Base-by-base conservation (phyloP, 2,888 invertebrate species). In the Geotrupes spiniger region DNA sequence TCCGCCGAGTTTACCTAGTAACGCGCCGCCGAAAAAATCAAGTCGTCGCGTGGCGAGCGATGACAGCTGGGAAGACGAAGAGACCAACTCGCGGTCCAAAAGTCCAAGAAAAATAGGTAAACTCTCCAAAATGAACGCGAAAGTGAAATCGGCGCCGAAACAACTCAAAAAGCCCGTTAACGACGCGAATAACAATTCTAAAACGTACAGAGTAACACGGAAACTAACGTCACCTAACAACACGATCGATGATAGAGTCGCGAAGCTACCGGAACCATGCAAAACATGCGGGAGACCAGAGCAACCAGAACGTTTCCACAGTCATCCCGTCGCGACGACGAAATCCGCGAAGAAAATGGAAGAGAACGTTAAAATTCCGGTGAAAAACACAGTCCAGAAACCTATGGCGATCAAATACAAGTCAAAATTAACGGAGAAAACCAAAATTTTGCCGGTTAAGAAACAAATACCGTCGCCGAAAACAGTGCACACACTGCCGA, bases 221-320 rank as follows among this genome's bases (percentile, higher is more conserved):
- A 42, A 28, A 36, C 31, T 26, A 17, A 43, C 25, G 4, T 36
- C 27, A 11, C 39, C 36, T 12, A 26, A 28, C 2, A 31, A 29
- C 10, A 28, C 36, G 31, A 48, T 52, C 48, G 49, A 51, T 38
- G 47, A 57, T 66, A 65, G 67, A 62, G 64, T 57, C 55, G 64
- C 67, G 63, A 53, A 55, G 48, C 61, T 69, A 1, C 77, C 78
- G 29, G 75, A 75, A 54, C 81, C 83, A 1, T 87, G 87, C 64
- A 78, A 76, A 42, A 79, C 81, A 44, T 87, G 87, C 68, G 83
- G 83, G 1, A 74, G 85, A 12, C 77, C 80, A 1, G 83, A 85
- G 66, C 78, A 80, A 50, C 84, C 86, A 0, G 87, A 87, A 62
- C 71, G 87, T 9, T 77, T 81, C 52, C 81, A 81, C 63, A 80